These are phyloP conservation scores for Pheosia tremula DNA, from an alignment of 2,888 invertebrate species.

Conservation along the genomic window DNA sequence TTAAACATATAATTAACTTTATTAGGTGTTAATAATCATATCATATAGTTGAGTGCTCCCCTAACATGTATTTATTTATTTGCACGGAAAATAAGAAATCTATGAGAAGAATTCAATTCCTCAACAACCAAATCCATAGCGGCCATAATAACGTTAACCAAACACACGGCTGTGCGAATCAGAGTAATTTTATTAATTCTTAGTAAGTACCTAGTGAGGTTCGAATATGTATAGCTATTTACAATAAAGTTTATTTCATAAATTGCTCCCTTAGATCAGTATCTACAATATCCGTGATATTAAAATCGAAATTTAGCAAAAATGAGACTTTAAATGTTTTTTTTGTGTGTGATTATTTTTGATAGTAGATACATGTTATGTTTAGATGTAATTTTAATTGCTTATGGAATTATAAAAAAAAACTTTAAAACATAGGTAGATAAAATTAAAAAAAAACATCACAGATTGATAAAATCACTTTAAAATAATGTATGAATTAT, in stretches of 20 bases:
- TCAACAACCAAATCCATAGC: conserved; percentile 34
- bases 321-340: background rate
- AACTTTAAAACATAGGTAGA: background rate
- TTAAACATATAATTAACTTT: no score
- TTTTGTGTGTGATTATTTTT: background rate
- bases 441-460: conserved; percentile 3
- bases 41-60: conserved; percentile 43
- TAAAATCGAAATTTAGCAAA: conserved; percentile 41
- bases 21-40: conserved; percentile 26
- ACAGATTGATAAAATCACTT: conserved; percentile 1
- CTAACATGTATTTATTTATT: conserved; percentile 30
- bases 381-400: conserved; percentile 5
- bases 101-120: conserved; percentile 28
- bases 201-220: conserved; percentile 36
- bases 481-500: background rate
- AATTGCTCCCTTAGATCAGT: conserved; percentile 81
- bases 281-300: conserved; percentile 66
- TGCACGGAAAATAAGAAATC: background rate
- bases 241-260: conserved; percentile 61
- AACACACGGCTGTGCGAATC: conserved; percentile 20
- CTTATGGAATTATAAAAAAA: conserved; percentile 4
- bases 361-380: no score
- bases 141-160: conserved; percentile 6
- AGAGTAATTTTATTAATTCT: conserved; percentile 20
- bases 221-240: conserved; percentile 51